A percentile compares a stretch with the other conserved stretches of the same genome.
phyloP scores from a whole-genome alignment of 2,113 vertebrate genomes.

The Pachycephala philippinensis region DNA sequence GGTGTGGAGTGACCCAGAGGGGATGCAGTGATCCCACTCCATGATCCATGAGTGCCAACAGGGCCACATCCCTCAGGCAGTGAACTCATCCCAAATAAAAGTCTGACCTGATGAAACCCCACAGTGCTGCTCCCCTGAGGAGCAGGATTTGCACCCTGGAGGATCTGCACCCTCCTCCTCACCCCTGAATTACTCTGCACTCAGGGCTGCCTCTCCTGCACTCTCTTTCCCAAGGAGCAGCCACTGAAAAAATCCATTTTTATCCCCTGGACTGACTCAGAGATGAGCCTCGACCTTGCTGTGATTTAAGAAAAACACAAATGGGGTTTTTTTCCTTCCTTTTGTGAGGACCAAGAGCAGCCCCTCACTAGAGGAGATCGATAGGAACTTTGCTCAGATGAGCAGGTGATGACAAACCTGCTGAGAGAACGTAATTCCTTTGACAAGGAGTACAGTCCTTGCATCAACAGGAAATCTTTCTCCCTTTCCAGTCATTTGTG shows the following conservation, averaged over 20 bases:
- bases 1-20: neutral
- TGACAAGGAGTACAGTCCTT: neutral
- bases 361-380: neutral
- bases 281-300: neutral
- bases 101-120: rapidly evolving
- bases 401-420: neutral
- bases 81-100: rapidly evolving
- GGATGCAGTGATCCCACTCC: neutral
- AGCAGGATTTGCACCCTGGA: neutral
- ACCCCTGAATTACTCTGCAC: neutral
- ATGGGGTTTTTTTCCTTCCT: neutral
- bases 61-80: neutral
- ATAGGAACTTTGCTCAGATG: neutral
- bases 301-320: neutral
- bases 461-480: neutral
- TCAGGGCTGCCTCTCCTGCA: neutral
- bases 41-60: rapidly evolving
- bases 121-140: neutral
- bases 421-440: neutral
- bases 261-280: neutral
- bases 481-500: neutral
- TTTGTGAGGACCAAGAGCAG: neutral
- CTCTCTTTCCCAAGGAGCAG: neutral
- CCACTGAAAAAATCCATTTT: neutral
- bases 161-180: neutral